Base-by-base conservation (phyloP, 2,113 vertebrate genomes). In the Clarias batrachus region DNA sequence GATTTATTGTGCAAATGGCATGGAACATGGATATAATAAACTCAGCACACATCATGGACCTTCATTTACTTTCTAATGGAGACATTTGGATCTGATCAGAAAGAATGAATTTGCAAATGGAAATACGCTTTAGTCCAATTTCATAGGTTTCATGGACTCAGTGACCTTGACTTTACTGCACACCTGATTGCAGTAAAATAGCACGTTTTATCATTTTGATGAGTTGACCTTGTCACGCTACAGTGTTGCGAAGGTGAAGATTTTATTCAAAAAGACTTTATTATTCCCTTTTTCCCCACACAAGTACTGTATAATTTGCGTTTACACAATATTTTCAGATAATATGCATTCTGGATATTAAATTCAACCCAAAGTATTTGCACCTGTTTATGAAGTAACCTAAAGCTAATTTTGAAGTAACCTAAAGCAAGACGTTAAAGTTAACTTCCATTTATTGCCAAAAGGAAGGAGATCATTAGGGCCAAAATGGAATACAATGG, bases 21-120 rank as follows among this genome's bases (percentile, higher is more conserved):
- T 27, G 25, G 81, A 87, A 77, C 48, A 59, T 56, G 41, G 21
- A 33, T 37, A 63, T 65, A 27, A 77, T 83, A 56, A 76, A 57
- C 59, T 27, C 25, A 33, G 48, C 71, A 83, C 83, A 52, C 85
- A 87, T 76, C 70, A 59, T 19, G n/a, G 57, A 81, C 30, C 30
- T 68, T 17, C 30, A 16, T 68, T 65, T 56, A 65, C n/a, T 68
- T 33, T n/a, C 80, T 30, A 33, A 62, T n/a, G 30, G 57, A 82
- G 79, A 83, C 79, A 60, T 83, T 77, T 77, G 81, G 81, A 87
- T 82, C 60, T n/a, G 70, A 87, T 77, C 73, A 30, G 54, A 73
- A 73, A 60, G 57, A 59, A 30, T 11, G 27, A 54, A 84, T 60
- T 33, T 74, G 27, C 21, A 73, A 87, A 77, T 77, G 27, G 86